These are phyloP conservation scores for Daubentonia madagascariensis DNA, from an alignment of 2,113 vertebrate genomes.

Conservation along the genomic window DNA sequence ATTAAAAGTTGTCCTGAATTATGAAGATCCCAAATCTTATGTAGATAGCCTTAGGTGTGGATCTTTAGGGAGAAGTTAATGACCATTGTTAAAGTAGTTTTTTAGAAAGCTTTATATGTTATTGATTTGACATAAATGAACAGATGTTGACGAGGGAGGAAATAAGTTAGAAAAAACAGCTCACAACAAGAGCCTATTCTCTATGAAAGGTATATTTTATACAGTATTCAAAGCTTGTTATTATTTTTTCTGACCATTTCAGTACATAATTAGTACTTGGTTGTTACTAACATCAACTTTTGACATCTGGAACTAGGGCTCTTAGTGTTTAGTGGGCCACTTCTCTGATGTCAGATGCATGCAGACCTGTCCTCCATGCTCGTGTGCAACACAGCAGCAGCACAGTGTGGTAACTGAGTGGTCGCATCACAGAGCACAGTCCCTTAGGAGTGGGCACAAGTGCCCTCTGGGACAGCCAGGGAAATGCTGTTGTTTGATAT, in stretches of 20 bases:
- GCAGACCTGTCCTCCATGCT: conserved; percentile 6
- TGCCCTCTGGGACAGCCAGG: not conserved
- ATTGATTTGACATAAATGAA: conserved; percentile 22
- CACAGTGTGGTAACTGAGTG: not conserved
- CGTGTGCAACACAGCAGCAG: too few species aligned
- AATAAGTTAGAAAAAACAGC: not conserved
- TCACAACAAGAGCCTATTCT: not conserved
- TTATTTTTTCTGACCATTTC: conserved; percentile 41
- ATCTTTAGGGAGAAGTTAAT: conserved; percentile 33
- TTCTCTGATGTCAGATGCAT: not conserved
- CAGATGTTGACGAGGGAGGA: conserved; percentile 4
- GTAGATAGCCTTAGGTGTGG: conserved; percentile 46
- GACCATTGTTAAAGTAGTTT: conserved; percentile 8
- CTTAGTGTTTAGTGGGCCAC: not conserved
- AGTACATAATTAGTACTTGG: conserved; percentile 2
- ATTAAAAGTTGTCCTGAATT: conserved; percentile 53
- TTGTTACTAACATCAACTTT: not conserved
- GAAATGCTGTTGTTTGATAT: not conserved
- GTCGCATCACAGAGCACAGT: not conserved
- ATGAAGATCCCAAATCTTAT: conserved; percentile 29
- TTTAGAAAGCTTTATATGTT: not conserved
- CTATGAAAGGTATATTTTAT: not conserved
- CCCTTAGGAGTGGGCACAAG: not conserved
- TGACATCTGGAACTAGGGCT: not conserved
- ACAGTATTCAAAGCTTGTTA: conserved; percentile 7